Evolutionary conservation across 2,113 vertebrate species (phyloP).

Genomic region (Oreochromis tanganicae): DNA sequence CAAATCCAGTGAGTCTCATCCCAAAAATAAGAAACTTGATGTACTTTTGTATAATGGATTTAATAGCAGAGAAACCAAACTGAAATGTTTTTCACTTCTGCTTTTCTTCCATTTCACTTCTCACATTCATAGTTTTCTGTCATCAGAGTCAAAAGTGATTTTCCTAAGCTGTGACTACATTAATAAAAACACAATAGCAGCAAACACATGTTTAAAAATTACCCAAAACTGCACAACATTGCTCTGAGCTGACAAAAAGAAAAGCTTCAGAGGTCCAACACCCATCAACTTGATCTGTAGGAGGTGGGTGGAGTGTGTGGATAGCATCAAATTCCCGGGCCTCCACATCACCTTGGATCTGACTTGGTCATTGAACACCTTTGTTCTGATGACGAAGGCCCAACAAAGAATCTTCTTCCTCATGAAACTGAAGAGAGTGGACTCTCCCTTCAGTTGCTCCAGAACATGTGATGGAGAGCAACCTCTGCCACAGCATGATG

Average conservation of each 20-base stretch:
- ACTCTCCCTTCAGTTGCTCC: not conserved
- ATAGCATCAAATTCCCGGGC: fast-evolving
- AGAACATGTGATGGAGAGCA: not conserved
- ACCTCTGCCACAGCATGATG: not conserved
- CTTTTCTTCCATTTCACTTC: not conserved
- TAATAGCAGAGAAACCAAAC: not conserved
- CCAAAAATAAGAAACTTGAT: not conserved
- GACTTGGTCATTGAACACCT: not conserved
- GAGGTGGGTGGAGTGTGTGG: fast-evolving
- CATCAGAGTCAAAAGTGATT: not conserved
- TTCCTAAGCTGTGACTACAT: fast-evolving
- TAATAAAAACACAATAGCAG: not conserved
- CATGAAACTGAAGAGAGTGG: fast-evolving
- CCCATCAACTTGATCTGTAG: fast-evolving
- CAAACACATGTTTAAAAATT: not conserved
- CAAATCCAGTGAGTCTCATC: not conserved
- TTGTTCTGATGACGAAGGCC: fast-evolving
- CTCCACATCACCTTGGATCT: not conserved
- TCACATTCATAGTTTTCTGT: not conserved
- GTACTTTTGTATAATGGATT: not conserved
- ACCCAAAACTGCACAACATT: fast-evolving
- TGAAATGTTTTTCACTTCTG: not conserved
- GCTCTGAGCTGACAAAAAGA: not conserved
- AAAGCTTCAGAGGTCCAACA: not conserved
- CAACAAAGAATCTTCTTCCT: not conserved